phyloP scores from a whole-genome alignment of 2,797 vertebrate species.

The Epinephelus coioides region DNA sequence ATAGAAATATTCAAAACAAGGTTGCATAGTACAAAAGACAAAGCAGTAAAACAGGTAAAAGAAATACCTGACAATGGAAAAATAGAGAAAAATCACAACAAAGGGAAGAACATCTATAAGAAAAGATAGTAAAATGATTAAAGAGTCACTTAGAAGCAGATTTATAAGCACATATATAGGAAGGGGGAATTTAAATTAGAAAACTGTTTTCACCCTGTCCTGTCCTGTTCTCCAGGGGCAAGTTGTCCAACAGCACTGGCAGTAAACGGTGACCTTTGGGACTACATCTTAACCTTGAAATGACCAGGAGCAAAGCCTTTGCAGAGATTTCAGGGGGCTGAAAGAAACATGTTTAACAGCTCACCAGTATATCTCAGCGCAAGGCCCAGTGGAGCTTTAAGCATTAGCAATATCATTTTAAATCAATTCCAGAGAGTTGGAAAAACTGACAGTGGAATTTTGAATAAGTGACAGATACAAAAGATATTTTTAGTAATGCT shows the following conservation, averaged over 20 bases:
- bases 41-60: background rate
- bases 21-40: background rate
- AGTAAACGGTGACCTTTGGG: background rate
- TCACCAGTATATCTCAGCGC: background rate
- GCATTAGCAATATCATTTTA: background rate
- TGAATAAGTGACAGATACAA: background rate
- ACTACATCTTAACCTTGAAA: background rate
- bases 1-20: background rate
- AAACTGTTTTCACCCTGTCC: background rate
- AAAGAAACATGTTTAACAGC: background rate
- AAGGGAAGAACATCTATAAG: background rate
- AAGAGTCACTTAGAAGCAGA: too few relatives aligned
- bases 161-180: too few relatives aligned
- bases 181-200: background rate
- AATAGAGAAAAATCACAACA: background rate
- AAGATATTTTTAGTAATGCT: background rate
- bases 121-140: background rate
- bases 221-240: background rate
- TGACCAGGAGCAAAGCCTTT: background rate
- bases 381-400: background rate
- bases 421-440: background rate
- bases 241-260: background rate
- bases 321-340: background rate
- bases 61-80: background rate
- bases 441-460: background rate